Evolutionary conservation across 1,140 invertebrate genomes (phyloP), one percentile per base, ranked within the genome.

Genomic region (Amyelois transitella): DNA sequence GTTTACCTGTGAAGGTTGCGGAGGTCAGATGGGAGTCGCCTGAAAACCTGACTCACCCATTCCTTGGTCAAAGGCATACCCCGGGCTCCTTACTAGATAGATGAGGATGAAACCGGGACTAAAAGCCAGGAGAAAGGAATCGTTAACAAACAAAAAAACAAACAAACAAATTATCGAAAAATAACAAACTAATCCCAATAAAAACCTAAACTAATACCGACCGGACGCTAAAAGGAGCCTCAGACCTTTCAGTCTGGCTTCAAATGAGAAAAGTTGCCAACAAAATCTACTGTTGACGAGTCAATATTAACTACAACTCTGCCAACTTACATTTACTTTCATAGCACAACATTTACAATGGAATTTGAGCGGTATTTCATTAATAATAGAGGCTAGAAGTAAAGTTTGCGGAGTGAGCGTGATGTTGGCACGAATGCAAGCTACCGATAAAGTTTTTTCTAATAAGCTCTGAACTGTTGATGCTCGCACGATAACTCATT

Each of bases 231-330:
- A 63, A 69, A 66, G 68, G 60, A 63, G 49, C 58, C 59, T 43
- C 63, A 62, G 48, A 51, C 55, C 55, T 74, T 72, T 51, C 62
- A 70, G 62, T 73, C 69, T 77, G 69, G 73, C 69, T 77, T 66
- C 74, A 79, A 81, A 81, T 81, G 78, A 81, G 78, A 81, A 81
- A 81, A 81, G 78, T 81, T 81, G 72, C 54, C 66, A 75, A 78
- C 78, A 73, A 75, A 81, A 74, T 63, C 57, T 58, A 56, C 28
- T 76, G 76, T 73, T 76, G 75, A 81, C 76, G 78, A 81, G 76
- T 81, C 76, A 81, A 81, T 81, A 81, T 81, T 78, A 78, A 78
- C 76, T 78, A 75, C 73, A 72, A 74, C 72, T 64, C 56, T 55
- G 53, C 78, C 59, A 72, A 43, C 21, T 64, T 73, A 62, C 51